Evolutionary conservation across 2,113 vertebrate species (phyloP), one percentile per base, ranked within the genome.

Genomic region (Himantopus leucocephalus): DNA sequence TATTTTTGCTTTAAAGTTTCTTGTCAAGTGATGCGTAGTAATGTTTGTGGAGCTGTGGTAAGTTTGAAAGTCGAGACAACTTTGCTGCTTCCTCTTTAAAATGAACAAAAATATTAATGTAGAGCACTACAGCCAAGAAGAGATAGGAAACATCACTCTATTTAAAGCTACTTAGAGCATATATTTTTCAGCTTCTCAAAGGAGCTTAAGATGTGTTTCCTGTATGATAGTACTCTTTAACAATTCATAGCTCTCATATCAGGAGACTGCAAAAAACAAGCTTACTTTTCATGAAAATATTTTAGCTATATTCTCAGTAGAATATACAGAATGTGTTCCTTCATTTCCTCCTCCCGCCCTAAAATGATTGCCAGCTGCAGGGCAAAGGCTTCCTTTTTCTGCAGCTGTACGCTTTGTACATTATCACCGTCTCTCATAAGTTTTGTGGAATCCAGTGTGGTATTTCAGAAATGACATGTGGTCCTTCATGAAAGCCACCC

Each of bases 201-300:
- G 67, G 67, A 88, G 58, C 53, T 64, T 79, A 76, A 56, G 90
- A 75, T 70, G 52, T 94, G 92, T 96, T 97, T 96, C 88, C 93
- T 85, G 77, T 73, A 9, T 88, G 93, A 93, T 92, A 92, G 74
- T 73, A 37, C 53, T 83, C n/a, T 79, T 53, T 50, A 73, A 88
- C 66, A 94, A 73, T 79, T 96, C 53, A 45, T 89, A 66, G 77
- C 39, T 89, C 43, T 72, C 39, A 2, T 92, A 90, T 92, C 80
- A 48, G 73, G 60, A 91, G 39, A 21, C 76, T 89, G 30, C 48
- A 84, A 78, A 89, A 80, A 58, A 6, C 60, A 85, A 45, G 52
- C 29, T 56, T 59, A 23, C 64, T 96, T 94, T 68, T 90, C 39
- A 18, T 71, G 19, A 81, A 58, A 55, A 6, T 81, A 37, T 75